Evolutionary conservation across 92 coral and sea anemone species (phyloP).

Genomic region (Bergia sp.): DNA sequence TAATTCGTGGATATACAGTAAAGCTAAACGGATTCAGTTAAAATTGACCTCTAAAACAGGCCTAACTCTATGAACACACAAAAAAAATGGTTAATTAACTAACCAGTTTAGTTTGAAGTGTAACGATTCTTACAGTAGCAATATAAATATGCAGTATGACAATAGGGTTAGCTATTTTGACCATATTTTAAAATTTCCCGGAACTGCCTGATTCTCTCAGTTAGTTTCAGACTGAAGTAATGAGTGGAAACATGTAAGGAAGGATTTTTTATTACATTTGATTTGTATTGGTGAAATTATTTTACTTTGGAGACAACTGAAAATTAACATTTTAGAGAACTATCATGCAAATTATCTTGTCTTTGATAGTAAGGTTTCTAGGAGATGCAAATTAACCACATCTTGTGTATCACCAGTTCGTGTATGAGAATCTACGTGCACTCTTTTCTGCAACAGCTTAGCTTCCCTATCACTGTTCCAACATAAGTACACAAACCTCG

Average conservation of each 20-base stretch:
- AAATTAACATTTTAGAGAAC: neutral
- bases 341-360: neutral
- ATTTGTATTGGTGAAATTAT: neutral
- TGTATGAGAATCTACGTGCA: neutral
- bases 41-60: too few relatives aligned
- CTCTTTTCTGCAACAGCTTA: neutral
- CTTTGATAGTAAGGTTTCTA: neutral
- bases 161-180: too few relatives aligned
- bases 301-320: neutral
- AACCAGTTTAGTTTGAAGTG: neutral
- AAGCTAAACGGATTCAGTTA: too few relatives aligned
- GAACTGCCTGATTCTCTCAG: neutral
- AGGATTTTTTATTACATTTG: neutral
- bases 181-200: too few relatives aligned
- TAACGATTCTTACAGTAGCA: neutral
- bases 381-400: neutral
- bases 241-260: neutral
- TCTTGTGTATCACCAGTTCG: neutral
- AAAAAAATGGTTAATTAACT: too few relatives aligned
- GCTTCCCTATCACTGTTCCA: neutral
- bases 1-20: too few relatives aligned
- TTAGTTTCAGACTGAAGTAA: neutral
- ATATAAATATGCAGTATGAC: neutral
- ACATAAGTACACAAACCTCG: neutral
- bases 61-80: too few relatives aligned